These are phyloP conservation scores for Oeneis ivallda DNA, from an alignment of 2,888 invertebrate species.

Conservation along the genomic window DNA sequence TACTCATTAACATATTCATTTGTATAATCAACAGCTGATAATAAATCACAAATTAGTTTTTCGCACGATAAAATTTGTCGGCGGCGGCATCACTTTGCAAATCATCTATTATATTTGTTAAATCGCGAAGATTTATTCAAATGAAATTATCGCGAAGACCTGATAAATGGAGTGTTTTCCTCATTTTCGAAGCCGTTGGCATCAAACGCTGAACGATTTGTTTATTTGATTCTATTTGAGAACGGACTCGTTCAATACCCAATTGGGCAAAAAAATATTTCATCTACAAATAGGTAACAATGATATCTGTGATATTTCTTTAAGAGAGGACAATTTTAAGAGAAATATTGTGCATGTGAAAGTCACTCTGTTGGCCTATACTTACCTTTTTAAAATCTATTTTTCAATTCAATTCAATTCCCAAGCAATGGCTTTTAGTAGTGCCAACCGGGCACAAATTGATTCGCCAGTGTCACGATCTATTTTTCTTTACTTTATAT, in stretches of 20 bases:
- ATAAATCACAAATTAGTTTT: conserved; percentile 21
- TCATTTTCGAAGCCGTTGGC: conserved; percentile 21
- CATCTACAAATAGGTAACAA: neutral
- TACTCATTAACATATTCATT: neutral
- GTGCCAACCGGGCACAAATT: too few species aligned
- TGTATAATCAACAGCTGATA: conserved; percentile 7
- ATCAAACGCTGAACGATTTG: conserved; percentile 20
- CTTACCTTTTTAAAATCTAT: too few species aligned
- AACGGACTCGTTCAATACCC: neutral
- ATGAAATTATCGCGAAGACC: conserved; percentile 29
- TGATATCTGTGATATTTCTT: neutral
- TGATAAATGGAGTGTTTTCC: conserved; percentile 34
- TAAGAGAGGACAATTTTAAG: too few species aligned
- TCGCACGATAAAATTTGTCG: conserved; percentile 20
- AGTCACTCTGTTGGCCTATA: too few species aligned
- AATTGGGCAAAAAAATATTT: neutral
- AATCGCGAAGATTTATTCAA: conserved; percentile 33
- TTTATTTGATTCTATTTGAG: conserved; percentile 15
- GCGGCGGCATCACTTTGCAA: conserved; percentile 21
- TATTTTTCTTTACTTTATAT: too few species aligned
- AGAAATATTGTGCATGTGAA: too few species aligned
- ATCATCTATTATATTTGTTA: conserved; percentile 27
- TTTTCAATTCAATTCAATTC: too few species aligned
- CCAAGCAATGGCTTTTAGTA: too few species aligned
- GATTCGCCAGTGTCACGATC: too few species aligned